Percentiles rank a stretch among this genome's conserved stretches.
Evolutionary conservation across 2,113 vertebrate species (phyloP).

Genomic region (Fregetta grallaria): DNA sequence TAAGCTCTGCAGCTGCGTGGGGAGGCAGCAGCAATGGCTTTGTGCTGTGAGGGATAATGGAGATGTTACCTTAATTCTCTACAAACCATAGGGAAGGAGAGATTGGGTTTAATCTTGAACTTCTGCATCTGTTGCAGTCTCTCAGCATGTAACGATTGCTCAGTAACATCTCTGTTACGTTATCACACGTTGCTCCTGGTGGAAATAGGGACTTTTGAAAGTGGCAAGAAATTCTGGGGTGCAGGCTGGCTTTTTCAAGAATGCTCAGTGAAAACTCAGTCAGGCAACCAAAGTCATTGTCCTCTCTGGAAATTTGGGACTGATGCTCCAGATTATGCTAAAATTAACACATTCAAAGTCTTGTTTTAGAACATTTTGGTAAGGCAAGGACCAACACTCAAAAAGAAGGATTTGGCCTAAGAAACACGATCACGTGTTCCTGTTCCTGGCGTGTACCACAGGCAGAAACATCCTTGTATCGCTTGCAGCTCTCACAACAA

Average conservation of each 20-base stretch:
- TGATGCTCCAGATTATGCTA: neutral
- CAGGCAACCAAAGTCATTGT: neutral
- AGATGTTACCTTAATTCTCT: neutral
- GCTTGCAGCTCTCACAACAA: neutral
- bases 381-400: neutral
- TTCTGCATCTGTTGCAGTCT: neutral
- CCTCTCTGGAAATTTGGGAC: neutral
- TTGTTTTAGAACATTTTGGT: neutral
- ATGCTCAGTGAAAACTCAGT: neutral
- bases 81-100: neutral
- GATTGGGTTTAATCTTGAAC: neutral
- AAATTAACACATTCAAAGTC: neutral
- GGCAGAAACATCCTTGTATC: neutral
- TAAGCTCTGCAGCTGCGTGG: neutral
- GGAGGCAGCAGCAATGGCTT: neutral
- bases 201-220: neutral
- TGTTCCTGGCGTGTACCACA: neutral
- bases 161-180: neutral
- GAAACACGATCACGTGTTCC: neutral
- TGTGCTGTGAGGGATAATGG: neutral
- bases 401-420: neutral
- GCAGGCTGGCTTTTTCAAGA: neutral
- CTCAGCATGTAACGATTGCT: neutral
- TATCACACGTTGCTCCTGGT: neutral
- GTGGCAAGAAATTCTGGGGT: neutral